Evolutionary conservation across 2,888 invertebrate genomes (phyloP).

Genomic region (Mesodorylaimus sp.): DNA sequence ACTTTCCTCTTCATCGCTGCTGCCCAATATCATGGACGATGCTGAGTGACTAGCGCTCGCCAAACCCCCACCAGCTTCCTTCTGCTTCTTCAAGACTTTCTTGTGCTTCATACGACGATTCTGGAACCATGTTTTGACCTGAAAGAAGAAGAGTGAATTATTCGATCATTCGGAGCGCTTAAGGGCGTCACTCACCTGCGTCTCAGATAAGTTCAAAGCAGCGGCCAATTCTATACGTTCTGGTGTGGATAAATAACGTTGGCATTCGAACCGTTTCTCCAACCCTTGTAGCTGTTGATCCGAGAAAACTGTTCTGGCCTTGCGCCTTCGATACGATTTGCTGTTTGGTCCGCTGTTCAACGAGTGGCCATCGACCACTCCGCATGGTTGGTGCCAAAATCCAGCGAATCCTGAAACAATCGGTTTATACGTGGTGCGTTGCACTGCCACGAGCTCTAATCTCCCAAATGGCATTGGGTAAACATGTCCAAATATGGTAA

Average conservation of each 20-base stretch:
- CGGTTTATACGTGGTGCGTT: no score
- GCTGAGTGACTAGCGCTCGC: no score
- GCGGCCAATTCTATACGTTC: constrained; percentile 84
- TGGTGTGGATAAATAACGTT: constrained; percentile 82
- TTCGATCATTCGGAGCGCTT: no score
- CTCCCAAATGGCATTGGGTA: no score
- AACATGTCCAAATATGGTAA: no score
- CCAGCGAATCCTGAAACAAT: no score
- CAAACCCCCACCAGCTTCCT: no score
- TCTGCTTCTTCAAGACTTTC: constrained; percentile 58
- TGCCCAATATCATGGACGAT: no score
- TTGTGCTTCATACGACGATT: constrained; percentile 91
- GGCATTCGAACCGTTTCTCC: constrained; percentile 82
- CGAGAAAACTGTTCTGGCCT: constrained; percentile 73
- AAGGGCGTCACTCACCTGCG: constrained; percentile 45
- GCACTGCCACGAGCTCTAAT: no score
- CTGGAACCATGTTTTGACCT: constrained; percentile 96
- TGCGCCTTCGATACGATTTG: constrained; percentile 80
- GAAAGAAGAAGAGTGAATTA: constrained; percentile 24
- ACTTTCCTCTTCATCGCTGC: no score
- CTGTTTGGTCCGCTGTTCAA: constrained; percentile 46
- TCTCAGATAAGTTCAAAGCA: constrained; percentile 77
- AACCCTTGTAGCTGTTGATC: constrained; percentile 41
- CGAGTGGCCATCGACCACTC: constrained; percentile 35
- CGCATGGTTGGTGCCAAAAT: no score